Conservation (phyloP, 2,888 invertebrate genomes). For the Dynastes hyllus region DNA sequence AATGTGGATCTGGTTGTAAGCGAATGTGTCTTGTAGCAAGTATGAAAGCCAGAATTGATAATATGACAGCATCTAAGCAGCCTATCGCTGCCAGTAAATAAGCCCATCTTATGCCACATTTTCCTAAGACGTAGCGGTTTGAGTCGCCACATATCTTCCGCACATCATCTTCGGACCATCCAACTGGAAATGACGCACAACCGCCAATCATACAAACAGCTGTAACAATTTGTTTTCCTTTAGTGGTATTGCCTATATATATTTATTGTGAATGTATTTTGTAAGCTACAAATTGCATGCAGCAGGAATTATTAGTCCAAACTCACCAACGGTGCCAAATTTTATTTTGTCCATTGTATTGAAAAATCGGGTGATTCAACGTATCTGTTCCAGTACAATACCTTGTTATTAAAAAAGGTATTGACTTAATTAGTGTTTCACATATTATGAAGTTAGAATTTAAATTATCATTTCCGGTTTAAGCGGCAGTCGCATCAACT, state of each 20-base stretch:
- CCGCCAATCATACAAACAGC: conserved; percentile 91
- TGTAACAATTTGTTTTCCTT: conserved; percentile 70
- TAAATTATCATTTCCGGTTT: no score
- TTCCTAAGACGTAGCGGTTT: conserved; percentile 84
- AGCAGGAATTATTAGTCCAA: not conserved
- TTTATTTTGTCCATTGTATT: no score
- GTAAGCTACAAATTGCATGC: no score
- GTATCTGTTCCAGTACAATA: no score
- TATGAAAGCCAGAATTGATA: conserved; percentile 93
- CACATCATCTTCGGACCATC: conserved; percentile 90
- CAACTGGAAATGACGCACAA: conserved; percentile 91
- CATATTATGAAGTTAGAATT: no score
- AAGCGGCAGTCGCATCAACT: no score
- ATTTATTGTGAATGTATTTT: not conserved
- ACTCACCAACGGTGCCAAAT: not conserved
- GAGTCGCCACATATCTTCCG: conserved; percentile 90
- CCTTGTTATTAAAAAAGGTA: no score
- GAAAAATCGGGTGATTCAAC: no score
- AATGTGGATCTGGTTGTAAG: conserved; percentile 86
- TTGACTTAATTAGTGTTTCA: no score
- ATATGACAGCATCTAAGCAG: conserved; percentile 87
- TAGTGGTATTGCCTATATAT: conserved; percentile 19
- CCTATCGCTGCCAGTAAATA: conserved; percentile 94
- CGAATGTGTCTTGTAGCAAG: conserved; percentile 92
- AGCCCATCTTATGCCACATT: conserved; percentile 94